These are phyloP conservation scores for Pampusana beccarii DNA, from an alignment of 2,113 vertebrate genomes.

Conservation along the genomic window DNA sequence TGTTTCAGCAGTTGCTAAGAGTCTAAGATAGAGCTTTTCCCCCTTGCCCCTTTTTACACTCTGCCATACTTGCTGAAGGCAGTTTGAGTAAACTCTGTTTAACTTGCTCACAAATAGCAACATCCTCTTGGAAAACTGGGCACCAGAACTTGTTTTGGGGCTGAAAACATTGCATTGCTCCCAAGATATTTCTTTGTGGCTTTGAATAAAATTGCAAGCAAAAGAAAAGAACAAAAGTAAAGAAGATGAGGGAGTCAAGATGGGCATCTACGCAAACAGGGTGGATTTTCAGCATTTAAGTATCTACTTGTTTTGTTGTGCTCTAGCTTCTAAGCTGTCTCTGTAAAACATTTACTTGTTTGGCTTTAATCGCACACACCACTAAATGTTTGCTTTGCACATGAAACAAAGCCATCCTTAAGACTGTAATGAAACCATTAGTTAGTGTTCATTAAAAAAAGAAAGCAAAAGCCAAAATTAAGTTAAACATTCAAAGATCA, in stretches of 20 bases:
- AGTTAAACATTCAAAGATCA: slow-evolving; percentile 20
- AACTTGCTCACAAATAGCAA: not conserved
- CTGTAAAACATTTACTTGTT: slow-evolving; percentile 45
- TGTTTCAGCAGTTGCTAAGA: not conserved
- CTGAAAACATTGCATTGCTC: not conserved
- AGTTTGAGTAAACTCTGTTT: not conserved
- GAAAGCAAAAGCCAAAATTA: not conserved
- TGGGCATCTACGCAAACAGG: not conserved
- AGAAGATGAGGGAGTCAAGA: not conserved
- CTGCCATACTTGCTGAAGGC: not conserved
- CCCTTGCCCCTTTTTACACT: not conserved
- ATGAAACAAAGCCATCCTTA: slow-evolving; percentile 42
- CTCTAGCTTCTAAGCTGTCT: not conserved
- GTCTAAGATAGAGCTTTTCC: not conserved
- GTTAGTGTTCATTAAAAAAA: slow-evolving; percentile 1
- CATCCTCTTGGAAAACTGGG: not conserved
- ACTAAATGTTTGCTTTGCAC: slow-evolving; percentile 23
- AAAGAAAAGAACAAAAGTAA: not conserved
- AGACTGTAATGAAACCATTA: slow-evolving; percentile 1
- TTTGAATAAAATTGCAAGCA: not conserved
- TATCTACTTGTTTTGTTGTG: not conserved
- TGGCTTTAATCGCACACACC: not conserved
- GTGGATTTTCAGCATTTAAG: not conserved
- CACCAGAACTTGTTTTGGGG: not conserved
- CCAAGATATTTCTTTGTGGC: not conserved